Evolutionary conservation across 2,113 vertebrate species (phyloP).

Genomic region (Athene cunicularia): DNA sequence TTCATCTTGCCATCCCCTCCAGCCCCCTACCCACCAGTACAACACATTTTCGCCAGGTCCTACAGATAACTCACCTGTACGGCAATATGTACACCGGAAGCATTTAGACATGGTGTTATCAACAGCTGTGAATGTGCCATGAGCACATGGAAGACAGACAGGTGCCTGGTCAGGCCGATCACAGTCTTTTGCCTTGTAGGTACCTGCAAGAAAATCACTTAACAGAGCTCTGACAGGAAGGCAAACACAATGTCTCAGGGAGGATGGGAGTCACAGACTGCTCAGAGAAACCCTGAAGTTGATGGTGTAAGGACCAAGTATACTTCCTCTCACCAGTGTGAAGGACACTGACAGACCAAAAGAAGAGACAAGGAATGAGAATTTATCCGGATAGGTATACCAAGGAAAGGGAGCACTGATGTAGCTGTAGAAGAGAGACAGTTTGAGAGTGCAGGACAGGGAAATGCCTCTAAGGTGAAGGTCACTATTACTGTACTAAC

Average conservation of each 20-base stretch:
- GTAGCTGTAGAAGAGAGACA: not conserved
- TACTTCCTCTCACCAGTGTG: not conserved
- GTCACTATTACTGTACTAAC: not conserved
- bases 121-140: conserved; percentile 19
- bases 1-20: not conserved
- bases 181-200: conserved; percentile 62
- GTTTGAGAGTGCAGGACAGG: not conserved
- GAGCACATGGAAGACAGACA: not conserved
- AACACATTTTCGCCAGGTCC: not conserved
- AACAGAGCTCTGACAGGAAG: not conserved
- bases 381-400: not conserved
- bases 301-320: not conserved
- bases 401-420: not conserved
- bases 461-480: not conserved
- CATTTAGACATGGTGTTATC: conserved; percentile 52
- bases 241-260: accelerated
- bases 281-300: not conserved
- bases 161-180: not conserved
- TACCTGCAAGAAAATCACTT: conserved; percentile 46
- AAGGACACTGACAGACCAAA: not conserved
- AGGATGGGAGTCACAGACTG: not conserved
- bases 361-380: not conserved
- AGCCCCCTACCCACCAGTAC: not conserved
- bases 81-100: conserved; percentile 9
- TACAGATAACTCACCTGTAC: not conserved